Evolutionary conservation across 2,888 invertebrate species (phyloP).

Genomic region (Hypomecis atomaria): DNA sequence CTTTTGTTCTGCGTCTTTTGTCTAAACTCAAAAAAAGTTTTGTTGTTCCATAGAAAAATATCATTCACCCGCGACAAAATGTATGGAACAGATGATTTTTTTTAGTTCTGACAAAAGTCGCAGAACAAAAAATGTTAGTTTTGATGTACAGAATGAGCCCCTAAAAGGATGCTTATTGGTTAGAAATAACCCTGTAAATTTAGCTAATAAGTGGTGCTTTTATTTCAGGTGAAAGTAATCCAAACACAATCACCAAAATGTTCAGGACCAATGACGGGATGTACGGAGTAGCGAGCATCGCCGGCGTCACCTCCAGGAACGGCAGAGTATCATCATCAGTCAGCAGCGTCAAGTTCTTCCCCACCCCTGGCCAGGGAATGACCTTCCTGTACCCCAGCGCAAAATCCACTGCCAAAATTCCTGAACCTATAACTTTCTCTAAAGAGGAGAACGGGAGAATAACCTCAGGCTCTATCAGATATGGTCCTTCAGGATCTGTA

Average conservation of each 20-base stretch:
- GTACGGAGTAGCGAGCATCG: constrained; percentile 61
- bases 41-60: too few relatives aligned
- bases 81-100: too few relatives aligned
- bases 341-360: constrained; percentile 60
- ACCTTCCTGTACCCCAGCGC: constrained; percentile 29
- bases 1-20: neutral
- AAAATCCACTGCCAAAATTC: constrained; percentile 43
- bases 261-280: constrained; percentile 46
- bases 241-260: constrained; percentile 34
- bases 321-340: constrained; percentile 64
- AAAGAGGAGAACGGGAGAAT: constrained; percentile 57
- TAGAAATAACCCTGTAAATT: too few relatives aligned
- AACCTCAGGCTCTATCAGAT: constrained; percentile 56
- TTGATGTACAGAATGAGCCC: too few relatives aligned
- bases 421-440: constrained; percentile 52
- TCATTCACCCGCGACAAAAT: too few relatives aligned
- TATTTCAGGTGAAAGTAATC: constrained; percentile 28
- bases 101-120: too few relatives aligned
- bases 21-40: too few relatives aligned
- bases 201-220: neutral
- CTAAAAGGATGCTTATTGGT: too few relatives aligned
- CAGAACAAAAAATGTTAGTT: too few relatives aligned
- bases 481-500: constrained; percentile 59
- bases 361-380: constrained; percentile 38
- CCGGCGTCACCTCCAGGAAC: constrained; percentile 62